Evolutionary conservation across 2,888 invertebrate genomes (phyloP).

Genomic region (Anarsia innoxiella): DNA sequence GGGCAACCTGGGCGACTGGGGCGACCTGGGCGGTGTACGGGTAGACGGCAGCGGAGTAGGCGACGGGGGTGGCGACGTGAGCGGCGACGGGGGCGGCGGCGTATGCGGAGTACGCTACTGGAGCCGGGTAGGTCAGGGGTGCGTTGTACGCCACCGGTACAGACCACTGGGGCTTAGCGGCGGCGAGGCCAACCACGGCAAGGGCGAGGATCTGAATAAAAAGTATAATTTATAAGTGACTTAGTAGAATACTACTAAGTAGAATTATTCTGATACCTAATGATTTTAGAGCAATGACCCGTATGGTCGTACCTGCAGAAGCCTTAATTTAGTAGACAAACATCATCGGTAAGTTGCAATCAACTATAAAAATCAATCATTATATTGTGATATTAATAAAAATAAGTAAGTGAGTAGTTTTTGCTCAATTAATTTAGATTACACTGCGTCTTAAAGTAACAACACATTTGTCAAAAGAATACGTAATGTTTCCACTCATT

Average conservation of each 20-base stretch:
- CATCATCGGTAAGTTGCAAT: too few species aligned
- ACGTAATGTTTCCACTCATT: constrained; percentile 1
- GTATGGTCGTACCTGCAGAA: too few species aligned
- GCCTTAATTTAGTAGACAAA: too few species aligned
- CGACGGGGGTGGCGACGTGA: constrained; percentile 1
- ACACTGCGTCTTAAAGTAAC: too few species aligned
- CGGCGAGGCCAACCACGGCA: constrained; percentile 17
- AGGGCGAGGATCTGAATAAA: constrained; percentile 15
- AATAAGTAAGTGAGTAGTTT: too few species aligned
- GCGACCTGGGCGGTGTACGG: constrained; percentile 6
- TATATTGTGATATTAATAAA: too few species aligned
- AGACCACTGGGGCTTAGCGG: constrained; percentile 17
- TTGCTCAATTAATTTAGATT: too few species aligned
- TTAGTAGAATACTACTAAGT: too few species aligned
- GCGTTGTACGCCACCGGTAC: constrained; percentile 13
- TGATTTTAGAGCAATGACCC: too few species aligned
- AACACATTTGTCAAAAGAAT: neutral
- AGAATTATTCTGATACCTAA: too few species aligned
- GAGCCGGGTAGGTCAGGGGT: constrained; percentile 17
- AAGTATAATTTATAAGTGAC: neutral
- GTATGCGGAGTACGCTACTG: constrained; percentile 12
- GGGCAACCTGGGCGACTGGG: constrained; percentile 16
- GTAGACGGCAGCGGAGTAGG: constrained; percentile 3
- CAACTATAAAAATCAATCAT: too few species aligned
- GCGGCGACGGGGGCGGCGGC: constrained; percentile 4